A percentile compares a stretch with the other conserved stretches of the same genome.
These are phyloP conservation scores for Uria lomvia DNA, from an alignment of 2,113 vertebrate species.

Conservation along the genomic window DNA sequence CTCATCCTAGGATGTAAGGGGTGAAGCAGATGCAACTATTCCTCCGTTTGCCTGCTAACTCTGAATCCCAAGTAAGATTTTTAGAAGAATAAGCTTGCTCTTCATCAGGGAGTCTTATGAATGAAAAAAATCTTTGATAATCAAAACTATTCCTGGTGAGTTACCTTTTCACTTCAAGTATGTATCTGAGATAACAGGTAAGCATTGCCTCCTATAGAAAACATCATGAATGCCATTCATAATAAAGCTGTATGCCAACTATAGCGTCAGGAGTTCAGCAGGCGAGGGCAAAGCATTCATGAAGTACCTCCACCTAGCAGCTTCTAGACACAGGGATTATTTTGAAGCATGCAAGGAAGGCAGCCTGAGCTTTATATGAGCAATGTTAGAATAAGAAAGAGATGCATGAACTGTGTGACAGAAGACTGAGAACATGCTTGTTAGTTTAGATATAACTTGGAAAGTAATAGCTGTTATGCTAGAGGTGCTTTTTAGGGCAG, in stretches of 20 bases:
- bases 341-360: background rate
- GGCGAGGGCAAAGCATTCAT: background rate
- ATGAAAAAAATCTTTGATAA: background rate
- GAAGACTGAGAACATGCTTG: background rate
- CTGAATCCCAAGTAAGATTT: background rate
- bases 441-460: background rate
- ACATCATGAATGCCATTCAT: background rate
- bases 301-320: background rate
- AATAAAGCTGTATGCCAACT: background rate
- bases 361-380: background rate
- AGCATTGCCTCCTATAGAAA: background rate
- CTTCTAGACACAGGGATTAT: background rate
- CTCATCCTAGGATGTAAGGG: background rate
- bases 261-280: background rate
- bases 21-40: background rate
- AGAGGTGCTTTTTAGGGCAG: background rate
- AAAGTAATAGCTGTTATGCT: background rate
- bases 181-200: background rate
- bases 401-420: background rate
- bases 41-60: background rate
- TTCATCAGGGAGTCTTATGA: background rate
- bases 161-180: background rate
- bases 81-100: background rate
- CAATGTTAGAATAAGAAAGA: background rate
- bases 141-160: background rate